A percentile compares a stretch with the other conserved stretches of the same genome.
These are phyloP conservation scores for Gadopsis marmoratus DNA, from an alignment of 2,797 vertebrate genomes.

Conservation along the genomic window DNA sequence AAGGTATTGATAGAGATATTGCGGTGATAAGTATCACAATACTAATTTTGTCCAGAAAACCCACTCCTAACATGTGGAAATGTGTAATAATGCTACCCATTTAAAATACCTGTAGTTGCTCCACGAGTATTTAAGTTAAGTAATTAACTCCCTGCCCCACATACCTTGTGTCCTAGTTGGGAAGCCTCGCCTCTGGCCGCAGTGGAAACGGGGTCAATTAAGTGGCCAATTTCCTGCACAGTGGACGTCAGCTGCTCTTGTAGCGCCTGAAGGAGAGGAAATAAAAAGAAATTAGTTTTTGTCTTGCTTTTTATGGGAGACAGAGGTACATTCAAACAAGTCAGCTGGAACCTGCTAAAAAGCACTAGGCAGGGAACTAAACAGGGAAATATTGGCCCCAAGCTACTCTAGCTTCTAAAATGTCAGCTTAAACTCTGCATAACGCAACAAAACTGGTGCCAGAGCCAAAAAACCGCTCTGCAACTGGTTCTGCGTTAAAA, in stretches of 20 bases:
- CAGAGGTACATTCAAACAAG: constrained; percentile 32
- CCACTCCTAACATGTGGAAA: neutral
- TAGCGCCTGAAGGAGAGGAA: constrained; percentile 87
- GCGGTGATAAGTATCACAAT: neutral
- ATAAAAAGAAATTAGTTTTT: constrained; percentile 58
- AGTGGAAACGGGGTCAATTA: constrained; percentile 96
- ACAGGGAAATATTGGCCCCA: constrained; percentile 2
- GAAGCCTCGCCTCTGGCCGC: constrained; percentile 97
- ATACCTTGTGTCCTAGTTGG: constrained; percentile 98
- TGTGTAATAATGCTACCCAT: neutral
- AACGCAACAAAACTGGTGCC: constrained; percentile 9
- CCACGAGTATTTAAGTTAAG: constrained; percentile 40
- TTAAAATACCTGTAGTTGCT: constrained; percentile 43
- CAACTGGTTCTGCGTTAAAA: neutral
- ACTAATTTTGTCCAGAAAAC: neutral
- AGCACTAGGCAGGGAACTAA: constrained; percentile 3
- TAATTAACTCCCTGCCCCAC: constrained; percentile 66
- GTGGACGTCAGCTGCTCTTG: constrained; percentile 98
- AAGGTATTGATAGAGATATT: neutral
- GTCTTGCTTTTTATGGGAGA: constrained; percentile 37
- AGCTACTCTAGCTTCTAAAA: constrained; percentile 7
- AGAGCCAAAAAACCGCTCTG: neutral
- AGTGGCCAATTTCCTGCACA: constrained; percentile 97
- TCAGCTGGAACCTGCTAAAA: constrained; percentile 24
- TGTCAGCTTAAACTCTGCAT: constrained; percentile 1